Evolutionary conservation across 2,888 invertebrate species (phyloP), one percentile per base, ranked within the genome.

Genomic region (Andrena trimmerana): DNA sequence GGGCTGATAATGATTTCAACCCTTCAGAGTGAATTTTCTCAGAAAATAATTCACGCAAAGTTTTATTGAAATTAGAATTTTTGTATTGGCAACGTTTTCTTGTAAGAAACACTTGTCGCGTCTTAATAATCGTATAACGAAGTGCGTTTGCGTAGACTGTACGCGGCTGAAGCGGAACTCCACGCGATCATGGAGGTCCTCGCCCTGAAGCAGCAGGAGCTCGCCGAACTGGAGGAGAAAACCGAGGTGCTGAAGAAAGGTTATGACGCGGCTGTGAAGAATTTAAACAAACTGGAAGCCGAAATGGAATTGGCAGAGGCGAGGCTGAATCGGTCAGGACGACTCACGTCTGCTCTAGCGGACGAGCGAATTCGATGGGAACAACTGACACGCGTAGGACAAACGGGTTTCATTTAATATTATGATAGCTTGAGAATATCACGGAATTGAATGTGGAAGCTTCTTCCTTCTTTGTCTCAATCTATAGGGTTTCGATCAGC

Each of bases 291-390:
- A 48, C 94, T 97, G 62, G 96, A 97, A 93, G 95, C 96, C 16
- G 96, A 96, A 48, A 98, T 98, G 81, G 96, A 96, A 86, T 93
- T 98, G 63, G 98, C 98, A 0, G 97, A 97, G 7, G 96, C 96
- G 0, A 95, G 98, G 65, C 95, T 99, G 24, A 96, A 96, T 82
- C 95, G 98, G 76, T 98, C 98, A 0, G 98, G 97, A 0, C 96
- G 97, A 84, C 95, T 99, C 16, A 98, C 98, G 8, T 96, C 97
- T 42, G 98, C 98, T 0, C 94, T 99, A 8, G 97, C 97, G 0
- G 98, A 98, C 91, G 98, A 98, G 93, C 97, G 98, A 94, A 95
- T 96, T 1, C 95, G 98, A 73, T 98, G 98, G 98, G 96, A 97
- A 87, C 96, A 96, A 68, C 96, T 95, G 66, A 97, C 97, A 1